phyloP scores from a whole-genome alignment of 2,888 invertebrate genomes.

The Scaptomyza tumidula region DNA sequence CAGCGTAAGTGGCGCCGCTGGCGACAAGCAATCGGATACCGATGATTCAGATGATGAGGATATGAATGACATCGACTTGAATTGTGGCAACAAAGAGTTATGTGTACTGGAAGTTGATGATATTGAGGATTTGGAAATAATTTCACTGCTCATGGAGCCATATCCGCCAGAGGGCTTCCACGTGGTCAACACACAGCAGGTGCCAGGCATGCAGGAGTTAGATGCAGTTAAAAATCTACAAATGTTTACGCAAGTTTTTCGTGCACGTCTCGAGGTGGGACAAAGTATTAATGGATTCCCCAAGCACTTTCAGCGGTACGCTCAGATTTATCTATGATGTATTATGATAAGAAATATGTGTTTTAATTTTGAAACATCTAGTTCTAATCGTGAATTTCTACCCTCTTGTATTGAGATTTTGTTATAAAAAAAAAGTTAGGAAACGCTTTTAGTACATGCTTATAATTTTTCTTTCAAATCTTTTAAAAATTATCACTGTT shows the following conservation, averaged over 20 bases:
- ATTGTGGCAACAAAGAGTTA: conserved; percentile 91
- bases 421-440: no score
- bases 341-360: not conserved
- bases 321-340: not conserved
- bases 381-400: not conserved
- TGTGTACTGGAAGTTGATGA: conserved; percentile 94
- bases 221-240: conserved; percentile 90
- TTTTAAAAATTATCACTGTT: no score
- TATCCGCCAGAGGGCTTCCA: conserved; percentile 91
- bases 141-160: conserved; percentile 90
- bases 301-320: conserved; percentile 85
- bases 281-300: conserved; percentile 86
- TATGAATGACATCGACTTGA: conserved; percentile 88
- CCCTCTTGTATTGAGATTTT: no score
- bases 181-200: conserved; percentile 91
- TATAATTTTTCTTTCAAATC: no score
- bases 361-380: not conserved
- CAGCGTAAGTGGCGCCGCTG: conserved; percentile 16
- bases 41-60: conserved; percentile 90
- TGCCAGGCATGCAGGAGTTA: conserved; percentile 89
- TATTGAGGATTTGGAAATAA: conserved; percentile 91
- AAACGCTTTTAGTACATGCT: no score
- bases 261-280: conserved; percentile 86
- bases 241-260: conserved; percentile 94
- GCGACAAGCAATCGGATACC: conserved; percentile 85